phyloP scores from a whole-genome alignment of 2,113 vertebrate genomes.

The Gila orcuttii region DNA sequence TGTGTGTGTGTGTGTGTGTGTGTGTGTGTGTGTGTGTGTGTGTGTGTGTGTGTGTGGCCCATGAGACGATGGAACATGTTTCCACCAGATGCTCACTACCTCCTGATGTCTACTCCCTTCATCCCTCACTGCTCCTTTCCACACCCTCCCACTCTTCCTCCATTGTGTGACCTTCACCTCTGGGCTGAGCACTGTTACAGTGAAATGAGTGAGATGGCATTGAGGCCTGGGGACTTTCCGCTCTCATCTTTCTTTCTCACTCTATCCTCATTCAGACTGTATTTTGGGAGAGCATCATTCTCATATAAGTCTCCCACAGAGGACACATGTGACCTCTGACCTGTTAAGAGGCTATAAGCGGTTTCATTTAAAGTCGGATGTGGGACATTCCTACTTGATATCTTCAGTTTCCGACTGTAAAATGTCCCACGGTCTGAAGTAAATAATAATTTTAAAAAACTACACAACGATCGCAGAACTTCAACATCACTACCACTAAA shows the following conservation, averaged over 20 bases:
- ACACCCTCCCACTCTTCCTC: constrained; percentile 21
- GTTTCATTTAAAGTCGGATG: not conserved
- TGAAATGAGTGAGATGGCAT: constrained; percentile 41
- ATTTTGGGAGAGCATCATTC: not conserved
- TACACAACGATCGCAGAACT: too few species aligned
- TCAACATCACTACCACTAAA: not conserved
- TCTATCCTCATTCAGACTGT: constrained; percentile 4
- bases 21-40: not conserved
- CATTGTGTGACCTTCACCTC: constrained; percentile 36
- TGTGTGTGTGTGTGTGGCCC: constrained; percentile 28
- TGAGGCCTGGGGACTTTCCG: constrained; percentile 15
- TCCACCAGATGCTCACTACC: constrained; percentile 50
- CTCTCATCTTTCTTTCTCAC: constrained; percentile 39
- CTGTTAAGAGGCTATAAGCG: not conserved
- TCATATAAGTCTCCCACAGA: constrained; percentile 18
- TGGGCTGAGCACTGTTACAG: constrained; percentile 23
- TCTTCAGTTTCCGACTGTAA: constrained; percentile 2
- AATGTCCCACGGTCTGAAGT: not conserved
- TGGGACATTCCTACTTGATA: not conserved
- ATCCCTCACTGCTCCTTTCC: not conserved
- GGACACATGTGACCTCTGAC: constrained; percentile 37
- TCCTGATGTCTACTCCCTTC: not conserved
- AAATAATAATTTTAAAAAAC: too few species aligned
- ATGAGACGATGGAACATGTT: constrained; percentile 36
- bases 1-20: constrained; percentile 23